Conservation (phyloP, 1,140 invertebrate species). For the Solenopsis invicta region DNA sequence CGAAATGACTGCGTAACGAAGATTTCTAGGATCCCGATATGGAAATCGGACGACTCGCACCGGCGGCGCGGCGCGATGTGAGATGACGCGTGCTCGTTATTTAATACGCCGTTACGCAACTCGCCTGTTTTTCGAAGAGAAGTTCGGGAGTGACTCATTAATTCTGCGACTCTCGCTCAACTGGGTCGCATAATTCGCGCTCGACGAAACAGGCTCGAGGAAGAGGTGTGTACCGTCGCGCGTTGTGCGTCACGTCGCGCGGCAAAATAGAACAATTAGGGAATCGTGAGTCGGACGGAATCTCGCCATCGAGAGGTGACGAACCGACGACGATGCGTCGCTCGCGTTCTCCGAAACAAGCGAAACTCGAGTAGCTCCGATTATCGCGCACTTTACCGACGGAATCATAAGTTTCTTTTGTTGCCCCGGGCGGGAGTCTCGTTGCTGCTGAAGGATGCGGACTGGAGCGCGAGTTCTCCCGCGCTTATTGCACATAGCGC, state of each 20-base stretch:
- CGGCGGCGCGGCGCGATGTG: background rate
- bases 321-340: background rate
- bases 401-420: background rate
- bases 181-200: background rate
- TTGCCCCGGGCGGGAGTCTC: no score
- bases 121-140: conserved; percentile 27
- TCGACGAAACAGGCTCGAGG: no score
- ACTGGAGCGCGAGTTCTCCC: background rate
- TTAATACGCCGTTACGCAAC: conserved; percentile 37
- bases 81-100: conserved; percentile 28
- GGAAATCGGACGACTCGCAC: conserved; percentile 49
- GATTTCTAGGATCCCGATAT: conserved; percentile 37
- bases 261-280: background rate
- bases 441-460: background rate
- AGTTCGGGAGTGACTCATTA: conserved; percentile 44
- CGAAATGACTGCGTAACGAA: background rate
- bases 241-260: background rate
- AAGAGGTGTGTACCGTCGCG: background rate
- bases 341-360: background rate
- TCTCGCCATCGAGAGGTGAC: no score
- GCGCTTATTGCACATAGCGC: background rate
- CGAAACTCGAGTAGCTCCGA: background rate
- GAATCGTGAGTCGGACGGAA: background rate
- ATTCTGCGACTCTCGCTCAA: conserved; percentile 8
- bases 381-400: background rate